A percentile compares a stretch with the other conserved stretches of the same genome.
These are phyloP conservation scores for Chelonia mydas DNA, from an alignment of 2,797 vertebrate genomes.

Conservation along the genomic window DNA sequence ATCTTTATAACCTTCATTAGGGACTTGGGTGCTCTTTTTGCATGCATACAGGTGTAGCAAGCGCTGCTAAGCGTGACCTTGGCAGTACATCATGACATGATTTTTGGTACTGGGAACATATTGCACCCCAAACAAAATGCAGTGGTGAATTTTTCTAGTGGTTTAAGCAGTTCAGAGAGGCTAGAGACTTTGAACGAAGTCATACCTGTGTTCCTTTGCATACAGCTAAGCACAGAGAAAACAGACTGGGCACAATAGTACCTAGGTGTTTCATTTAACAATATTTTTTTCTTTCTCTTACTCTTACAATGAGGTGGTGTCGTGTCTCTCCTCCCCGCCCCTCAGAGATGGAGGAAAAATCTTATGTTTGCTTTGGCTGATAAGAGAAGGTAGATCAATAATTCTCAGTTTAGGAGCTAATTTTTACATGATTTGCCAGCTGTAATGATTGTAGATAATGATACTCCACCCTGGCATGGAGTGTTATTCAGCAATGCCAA, in stretches of 20 bases:
- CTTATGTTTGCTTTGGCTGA: conserved; percentile 19
- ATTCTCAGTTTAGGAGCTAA: neutral
- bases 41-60: neutral
- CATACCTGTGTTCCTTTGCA: neutral
- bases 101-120: neutral
- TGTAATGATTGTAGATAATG: neutral
- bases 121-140: neutral
- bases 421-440: neutral
- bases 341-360: neutral
- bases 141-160: rapidly evolving
- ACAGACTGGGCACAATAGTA: neutral
- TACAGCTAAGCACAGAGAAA: neutral
- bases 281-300: neutral
- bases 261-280: neutral
- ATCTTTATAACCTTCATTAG: neutral
- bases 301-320: neutral
- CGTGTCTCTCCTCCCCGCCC: neutral
- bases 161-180: neutral
- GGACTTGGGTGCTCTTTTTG: neutral
- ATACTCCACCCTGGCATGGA: neutral
- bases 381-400: neutral
- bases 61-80: rapidly evolving
- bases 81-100: neutral
- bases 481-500: neutral
- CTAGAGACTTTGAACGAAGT: neutral